These are phyloP conservation scores for Penaeus monodon DNA, from an alignment of 2,888 invertebrate genomes.

Conservation along the genomic window DNA sequence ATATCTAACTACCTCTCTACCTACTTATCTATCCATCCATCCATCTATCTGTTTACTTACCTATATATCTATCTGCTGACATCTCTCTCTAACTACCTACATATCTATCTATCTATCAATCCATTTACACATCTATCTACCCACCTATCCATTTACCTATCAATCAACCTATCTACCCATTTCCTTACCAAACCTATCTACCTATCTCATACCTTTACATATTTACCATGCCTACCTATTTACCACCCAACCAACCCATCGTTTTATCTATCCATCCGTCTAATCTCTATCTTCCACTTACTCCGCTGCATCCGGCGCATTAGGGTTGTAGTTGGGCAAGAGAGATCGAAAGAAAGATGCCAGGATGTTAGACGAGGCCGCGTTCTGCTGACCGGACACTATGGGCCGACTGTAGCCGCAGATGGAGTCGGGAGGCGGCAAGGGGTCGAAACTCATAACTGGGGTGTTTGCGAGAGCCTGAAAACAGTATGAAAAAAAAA, in stretches of 20 bases:
- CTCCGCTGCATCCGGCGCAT: constrained; percentile 66
- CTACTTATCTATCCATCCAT: no score
- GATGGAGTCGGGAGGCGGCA: constrained; percentile 82
- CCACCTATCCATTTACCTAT: no score
- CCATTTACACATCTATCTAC: no score
- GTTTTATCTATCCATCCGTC: not conserved
- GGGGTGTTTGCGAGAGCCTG: constrained; percentile 62
- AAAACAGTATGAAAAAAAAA: not conserved
- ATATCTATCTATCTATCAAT: no score
- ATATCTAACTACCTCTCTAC: no score
- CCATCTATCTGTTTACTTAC: no score
- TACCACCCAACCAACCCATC: not conserved
- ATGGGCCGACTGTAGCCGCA: constrained; percentile 77
- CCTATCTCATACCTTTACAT: no score
- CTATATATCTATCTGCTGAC: no score
- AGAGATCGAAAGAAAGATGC: constrained; percentile 80
- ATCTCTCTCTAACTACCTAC: no score
- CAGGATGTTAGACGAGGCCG: constrained; percentile 68
- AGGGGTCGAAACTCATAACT: constrained; percentile 74
- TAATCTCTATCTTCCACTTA: not conserved
- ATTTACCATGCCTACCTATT: no score
- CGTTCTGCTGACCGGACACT: constrained; percentile 67
- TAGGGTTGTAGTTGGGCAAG: constrained; percentile 78
- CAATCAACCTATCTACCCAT: no score
- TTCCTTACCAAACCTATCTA: no score